Evolutionary conservation across 2,888 invertebrate genomes (phyloP), one percentile per base, ranked within the genome.

Genomic region (Acrobasis repandana): DNA sequence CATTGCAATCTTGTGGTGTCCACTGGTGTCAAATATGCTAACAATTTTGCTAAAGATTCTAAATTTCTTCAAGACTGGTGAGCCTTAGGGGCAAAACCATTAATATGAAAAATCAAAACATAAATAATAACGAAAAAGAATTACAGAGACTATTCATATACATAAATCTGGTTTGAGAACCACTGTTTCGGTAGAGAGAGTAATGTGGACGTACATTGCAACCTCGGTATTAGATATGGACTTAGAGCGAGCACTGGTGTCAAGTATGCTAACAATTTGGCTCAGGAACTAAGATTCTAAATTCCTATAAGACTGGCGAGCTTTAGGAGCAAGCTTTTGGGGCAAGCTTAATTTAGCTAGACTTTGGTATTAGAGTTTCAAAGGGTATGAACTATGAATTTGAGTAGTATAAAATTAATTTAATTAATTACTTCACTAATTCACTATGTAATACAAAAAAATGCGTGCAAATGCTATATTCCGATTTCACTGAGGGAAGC

Each of bases 241-340:
- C 50, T 36, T 18, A 43, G 43, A 43, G 43, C 14, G 43, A 43
- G 43, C 43, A 43, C 56, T 46, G 15, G 47, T 33, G 56, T 56
- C 63, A 59, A 51, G 56, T 38, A 59, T 59, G 46, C 51, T 59
- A 60, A 60, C 54, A 63, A 57, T 57, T 47, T 47, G 15, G 56
- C 46, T 52, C 15, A 36, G 36, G 36, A 36, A 52, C 34, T 52
- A 52, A 52, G 52, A 57, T 47, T 28, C 56, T 46, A 33, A 52
- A 52, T 57, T 33, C 56, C 47, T 11, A 14, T 3, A 43, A 57
- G 47, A 16, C 46, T 28, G 43, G 47, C 43, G 43, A 43, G 43
- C 43, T 43, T 43, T 6, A 14, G 28, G 28, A 28, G 28, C 28
- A 28, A 28, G 28, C 28, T 43, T 14, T 43, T n/a, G 43, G 5